Percentiles rank a stretch among this genome's conserved stretches.
These are phyloP conservation scores for Apostichopus parvimensis DNA, from an alignment of 35 echinoderm and acorn worm genomes.

Conservation along the genomic window DNA sequence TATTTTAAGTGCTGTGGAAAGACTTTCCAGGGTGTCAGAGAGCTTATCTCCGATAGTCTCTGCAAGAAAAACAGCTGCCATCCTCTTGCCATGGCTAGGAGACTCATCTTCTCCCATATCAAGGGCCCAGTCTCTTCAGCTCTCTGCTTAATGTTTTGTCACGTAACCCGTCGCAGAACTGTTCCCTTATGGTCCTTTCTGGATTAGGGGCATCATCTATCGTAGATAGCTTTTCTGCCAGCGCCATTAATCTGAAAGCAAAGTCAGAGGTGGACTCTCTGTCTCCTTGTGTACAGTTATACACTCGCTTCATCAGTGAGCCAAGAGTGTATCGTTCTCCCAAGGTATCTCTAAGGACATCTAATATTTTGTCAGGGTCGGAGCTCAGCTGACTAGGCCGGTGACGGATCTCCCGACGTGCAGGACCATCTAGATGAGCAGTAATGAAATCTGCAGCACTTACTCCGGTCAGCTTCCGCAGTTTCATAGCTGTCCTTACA, in stretches of 20 bases:
- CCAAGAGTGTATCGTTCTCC: conserved; percentile 40
- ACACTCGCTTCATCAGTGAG: conserved; percentile 43
- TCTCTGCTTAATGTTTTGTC: conserved; percentile 39
- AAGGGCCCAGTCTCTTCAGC: conserved; percentile 53
- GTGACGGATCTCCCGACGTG: conserved; percentile 50
- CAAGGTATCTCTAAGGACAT: conserved; percentile 38
- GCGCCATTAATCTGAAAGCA: conserved; percentile 7
- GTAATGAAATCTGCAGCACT: conserved; percentile 53
- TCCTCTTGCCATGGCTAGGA: too few relatives aligned
- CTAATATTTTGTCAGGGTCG: conserved; percentile 19
- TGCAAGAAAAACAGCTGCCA: too few relatives aligned
- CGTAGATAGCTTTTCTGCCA: neutral
- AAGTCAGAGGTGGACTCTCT: conserved; percentile 53
- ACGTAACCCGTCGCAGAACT: conserved; percentile 44
- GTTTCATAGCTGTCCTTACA: conserved; percentile 45
- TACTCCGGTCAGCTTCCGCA: conserved; percentile 27
- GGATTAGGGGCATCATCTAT: conserved; percentile 36
- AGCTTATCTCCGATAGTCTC: too few relatives aligned
- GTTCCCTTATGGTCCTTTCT: conserved; percentile 35
- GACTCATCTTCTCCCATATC: conserved; percentile 53
- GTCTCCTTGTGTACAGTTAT: conserved; percentile 38
- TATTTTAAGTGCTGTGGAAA: too few relatives aligned
- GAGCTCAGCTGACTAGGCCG: neutral
- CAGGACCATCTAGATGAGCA: conserved; percentile 55
- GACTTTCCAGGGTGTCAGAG: too few relatives aligned